phyloP scores from a whole-genome alignment of 53 echinoderm and acorn worm species.

The Patiria pectinifera region DNA sequence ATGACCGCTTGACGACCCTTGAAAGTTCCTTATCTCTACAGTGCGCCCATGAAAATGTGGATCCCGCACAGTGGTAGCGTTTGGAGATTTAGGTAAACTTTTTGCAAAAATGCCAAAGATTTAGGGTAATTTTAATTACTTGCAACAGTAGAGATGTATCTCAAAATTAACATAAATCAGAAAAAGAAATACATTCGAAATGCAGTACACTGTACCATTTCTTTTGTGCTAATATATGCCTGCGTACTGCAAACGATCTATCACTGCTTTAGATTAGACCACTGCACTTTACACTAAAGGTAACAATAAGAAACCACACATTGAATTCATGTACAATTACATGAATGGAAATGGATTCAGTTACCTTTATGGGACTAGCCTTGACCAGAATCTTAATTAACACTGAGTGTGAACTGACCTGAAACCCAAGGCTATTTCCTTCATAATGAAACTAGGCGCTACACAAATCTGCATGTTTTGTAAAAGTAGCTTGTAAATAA shows the following conservation, averaged over 20 bases:
- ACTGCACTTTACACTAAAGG: background rate
- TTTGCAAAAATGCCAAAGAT: no score
- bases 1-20: no score
- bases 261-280: background rate
- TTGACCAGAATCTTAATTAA: conserved; percentile 24
- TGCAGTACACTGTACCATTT: background rate
- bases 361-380: conserved; percentile 20
- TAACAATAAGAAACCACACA: background rate
- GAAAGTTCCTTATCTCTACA: no score
- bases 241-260: background rate
- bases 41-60: no score
- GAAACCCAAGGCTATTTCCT: background rate
- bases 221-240: background rate
- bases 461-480: background rate
- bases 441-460: background rate
- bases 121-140: no score
- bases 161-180: no score
- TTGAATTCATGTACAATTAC: background rate
- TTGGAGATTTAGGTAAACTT: no score
- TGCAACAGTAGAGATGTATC: no score
- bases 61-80: no score
- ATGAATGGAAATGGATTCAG: background rate
- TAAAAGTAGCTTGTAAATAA: background rate
- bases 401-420: background rate
- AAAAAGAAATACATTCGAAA: background rate